Conservation (phyloP, 23 tunicate genomes). For the Halocynthia aurantium region DNA sequence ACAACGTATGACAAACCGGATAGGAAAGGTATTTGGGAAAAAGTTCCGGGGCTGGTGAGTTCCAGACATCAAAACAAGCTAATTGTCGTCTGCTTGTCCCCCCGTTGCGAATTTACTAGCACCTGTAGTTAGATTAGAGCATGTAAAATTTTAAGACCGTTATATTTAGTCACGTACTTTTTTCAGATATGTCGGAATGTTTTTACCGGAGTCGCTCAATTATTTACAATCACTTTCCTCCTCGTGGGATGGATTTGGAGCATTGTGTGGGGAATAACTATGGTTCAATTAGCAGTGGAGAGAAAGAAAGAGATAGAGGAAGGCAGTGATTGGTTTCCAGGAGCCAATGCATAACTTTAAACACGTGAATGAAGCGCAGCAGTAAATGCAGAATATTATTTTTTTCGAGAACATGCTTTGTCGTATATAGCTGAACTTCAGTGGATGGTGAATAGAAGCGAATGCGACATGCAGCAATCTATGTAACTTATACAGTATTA, state of each 20-base stretch:
- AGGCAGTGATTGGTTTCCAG: conserved; percentile 27
- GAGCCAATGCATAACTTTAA: neutral
- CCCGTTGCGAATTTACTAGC: neutral
- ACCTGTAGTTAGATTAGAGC: neutral
- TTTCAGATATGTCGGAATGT: conserved; percentile 54
- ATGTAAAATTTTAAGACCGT: neutral
- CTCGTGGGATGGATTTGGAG: conserved; percentile 93
- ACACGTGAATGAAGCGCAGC: too few relatives aligned
- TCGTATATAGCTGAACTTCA: too few relatives aligned
- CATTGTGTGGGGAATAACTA: conserved; percentile 76
- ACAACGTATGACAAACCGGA: conserved; percentile 65
- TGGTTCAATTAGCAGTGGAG: conserved; percentile 72
- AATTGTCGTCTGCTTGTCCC: neutral
- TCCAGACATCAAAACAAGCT: neutral
- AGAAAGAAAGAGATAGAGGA: conserved; percentile 5
- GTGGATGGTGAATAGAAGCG: too few relatives aligned
- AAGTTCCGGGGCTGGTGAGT: conserved; percentile 65
- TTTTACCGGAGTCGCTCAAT: conserved; percentile 54
- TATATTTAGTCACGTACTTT: neutral
- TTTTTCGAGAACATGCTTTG: too few relatives aligned
- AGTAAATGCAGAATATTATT: too few relatives aligned
- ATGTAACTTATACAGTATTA: too few relatives aligned
- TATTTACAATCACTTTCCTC: conserved; percentile 65
- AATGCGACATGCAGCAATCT: too few relatives aligned
- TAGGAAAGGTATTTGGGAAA: conserved; percentile 27